Conservation (phyloP, 1,140 invertebrate genomes). For the Leptoteleia sp. region DNA sequence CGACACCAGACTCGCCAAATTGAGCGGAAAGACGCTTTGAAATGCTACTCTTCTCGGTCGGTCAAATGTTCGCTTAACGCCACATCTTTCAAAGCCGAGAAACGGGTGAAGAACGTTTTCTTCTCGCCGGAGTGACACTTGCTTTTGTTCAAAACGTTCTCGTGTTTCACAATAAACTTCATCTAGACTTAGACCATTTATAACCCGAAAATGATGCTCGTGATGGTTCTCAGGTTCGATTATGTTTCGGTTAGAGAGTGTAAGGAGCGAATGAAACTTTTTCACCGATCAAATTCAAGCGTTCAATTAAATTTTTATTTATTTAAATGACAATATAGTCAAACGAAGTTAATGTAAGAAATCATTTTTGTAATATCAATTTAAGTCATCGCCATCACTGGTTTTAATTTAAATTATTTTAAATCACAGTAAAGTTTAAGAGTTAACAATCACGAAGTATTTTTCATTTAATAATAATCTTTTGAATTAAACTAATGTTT, state of each 20-base stretch:
- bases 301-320: too few species aligned
- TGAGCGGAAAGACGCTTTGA: constrained; percentile 64
- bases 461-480: too few species aligned
- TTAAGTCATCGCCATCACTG: too few species aligned
- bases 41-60: constrained; percentile 36
- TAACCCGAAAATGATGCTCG: constrained; percentile 10
- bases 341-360: too few species aligned
- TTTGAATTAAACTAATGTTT: too few species aligned
- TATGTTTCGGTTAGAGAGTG: neutral
- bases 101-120: constrained; percentile 51
- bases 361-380: too few species aligned
- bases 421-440: too few species aligned
- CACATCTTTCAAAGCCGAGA: constrained; percentile 44
- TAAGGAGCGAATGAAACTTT: too few species aligned
- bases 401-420: too few species aligned
- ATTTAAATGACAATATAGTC: too few species aligned
- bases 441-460: too few species aligned
- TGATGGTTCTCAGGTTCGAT: constrained; percentile 2
- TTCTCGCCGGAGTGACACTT: constrained; percentile 12
- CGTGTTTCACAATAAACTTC: constrained; percentile 35
- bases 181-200: constrained; percentile 4
- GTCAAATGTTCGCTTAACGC: constrained; percentile 53
- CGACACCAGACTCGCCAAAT: constrained; percentile 52
- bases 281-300: too few species aligned
- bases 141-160: constrained; percentile 45